Evolutionary conservation across 2,797 vertebrate species (phyloP).

Genomic region (Periparus ater): DNA sequence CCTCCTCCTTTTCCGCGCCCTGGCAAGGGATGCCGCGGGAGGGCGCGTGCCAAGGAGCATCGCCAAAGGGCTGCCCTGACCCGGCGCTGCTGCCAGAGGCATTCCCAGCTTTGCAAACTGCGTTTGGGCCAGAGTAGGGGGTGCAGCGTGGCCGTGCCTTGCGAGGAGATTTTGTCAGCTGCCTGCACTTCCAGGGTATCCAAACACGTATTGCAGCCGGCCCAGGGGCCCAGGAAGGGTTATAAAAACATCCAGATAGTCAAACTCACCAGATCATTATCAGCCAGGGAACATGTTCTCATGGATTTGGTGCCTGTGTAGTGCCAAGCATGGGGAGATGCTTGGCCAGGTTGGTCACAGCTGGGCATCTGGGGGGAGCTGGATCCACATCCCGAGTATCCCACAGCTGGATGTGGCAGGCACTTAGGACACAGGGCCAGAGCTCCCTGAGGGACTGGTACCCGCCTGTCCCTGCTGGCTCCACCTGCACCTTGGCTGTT

Average conservation of each 20-base stretch:
- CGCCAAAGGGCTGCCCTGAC: constrained; percentile 2
- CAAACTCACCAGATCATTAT: background rate
- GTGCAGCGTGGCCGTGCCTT: background rate
- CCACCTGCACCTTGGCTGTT: background rate
- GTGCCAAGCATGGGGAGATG: background rate
- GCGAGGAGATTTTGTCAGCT: background rate
- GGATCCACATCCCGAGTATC: fast-evolving
- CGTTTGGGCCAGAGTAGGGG: background rate
- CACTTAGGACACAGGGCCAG: fast-evolving
- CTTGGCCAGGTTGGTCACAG: fast-evolving
- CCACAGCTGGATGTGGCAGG: background rate
- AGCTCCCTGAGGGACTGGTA: background rate
- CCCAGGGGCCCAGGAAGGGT: background rate
- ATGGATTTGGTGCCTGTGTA: fast-evolving
- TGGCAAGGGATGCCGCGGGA: background rate
- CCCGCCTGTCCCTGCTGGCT: fast-evolving
- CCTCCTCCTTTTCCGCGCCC: background rate
- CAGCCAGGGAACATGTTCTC: fast-evolving
- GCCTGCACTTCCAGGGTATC: background rate
- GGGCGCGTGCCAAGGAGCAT: background rate
- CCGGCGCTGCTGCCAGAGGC: background rate
- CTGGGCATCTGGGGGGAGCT: background rate
- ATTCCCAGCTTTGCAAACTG: background rate
- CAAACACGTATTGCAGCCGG: fast-evolving
- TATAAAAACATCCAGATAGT: background rate